These are phyloP conservation scores for Tiliacea aurago DNA, from an alignment of 2,888 invertebrate species.

Conservation along the genomic window DNA sequence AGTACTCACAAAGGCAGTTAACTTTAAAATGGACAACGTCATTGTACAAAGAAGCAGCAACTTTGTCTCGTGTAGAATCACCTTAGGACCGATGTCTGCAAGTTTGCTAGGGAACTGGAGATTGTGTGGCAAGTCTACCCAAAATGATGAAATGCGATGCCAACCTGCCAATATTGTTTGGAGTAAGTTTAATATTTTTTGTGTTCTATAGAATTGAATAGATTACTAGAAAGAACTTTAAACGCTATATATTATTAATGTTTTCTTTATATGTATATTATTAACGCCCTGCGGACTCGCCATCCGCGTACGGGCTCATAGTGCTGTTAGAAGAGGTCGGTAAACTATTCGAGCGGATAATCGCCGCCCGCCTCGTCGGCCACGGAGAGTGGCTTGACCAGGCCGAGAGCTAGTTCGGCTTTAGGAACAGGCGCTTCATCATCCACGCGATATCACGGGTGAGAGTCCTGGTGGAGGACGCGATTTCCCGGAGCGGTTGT, in stretches of 20 bases:
- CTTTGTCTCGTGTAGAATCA: conserved; percentile 66
- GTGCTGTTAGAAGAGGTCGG: too few species aligned
- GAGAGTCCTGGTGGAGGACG: too few species aligned
- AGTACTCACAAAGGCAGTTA: background rate
- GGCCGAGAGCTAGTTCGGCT: too few species aligned
- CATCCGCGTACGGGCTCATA: too few species aligned
- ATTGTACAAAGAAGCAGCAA: conserved; percentile 40
- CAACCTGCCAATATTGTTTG: conserved; percentile 58
- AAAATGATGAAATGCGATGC: conserved; percentile 42
- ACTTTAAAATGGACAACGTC: conserved; percentile 36
- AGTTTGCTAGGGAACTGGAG: conserved; percentile 60
- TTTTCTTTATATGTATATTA: background rate
- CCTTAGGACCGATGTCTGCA: conserved; percentile 57
- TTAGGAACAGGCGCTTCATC: too few species aligned
- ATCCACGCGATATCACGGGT: too few species aligned
- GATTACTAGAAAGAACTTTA: background rate
- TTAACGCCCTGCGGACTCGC: too few species aligned
- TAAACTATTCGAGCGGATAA: too few species aligned
- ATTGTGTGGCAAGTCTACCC: conserved; percentile 51
- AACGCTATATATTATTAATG: background rate
- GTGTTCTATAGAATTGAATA: background rate
- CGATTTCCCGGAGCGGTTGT: too few species aligned
- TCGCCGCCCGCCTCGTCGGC: too few species aligned
- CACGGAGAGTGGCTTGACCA: too few species aligned
- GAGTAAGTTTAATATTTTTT: conserved; percentile 53